phyloP scores from a whole-genome alignment of 64 coral and sea anemone species.

The Cladopsammia gracilis region DNA sequence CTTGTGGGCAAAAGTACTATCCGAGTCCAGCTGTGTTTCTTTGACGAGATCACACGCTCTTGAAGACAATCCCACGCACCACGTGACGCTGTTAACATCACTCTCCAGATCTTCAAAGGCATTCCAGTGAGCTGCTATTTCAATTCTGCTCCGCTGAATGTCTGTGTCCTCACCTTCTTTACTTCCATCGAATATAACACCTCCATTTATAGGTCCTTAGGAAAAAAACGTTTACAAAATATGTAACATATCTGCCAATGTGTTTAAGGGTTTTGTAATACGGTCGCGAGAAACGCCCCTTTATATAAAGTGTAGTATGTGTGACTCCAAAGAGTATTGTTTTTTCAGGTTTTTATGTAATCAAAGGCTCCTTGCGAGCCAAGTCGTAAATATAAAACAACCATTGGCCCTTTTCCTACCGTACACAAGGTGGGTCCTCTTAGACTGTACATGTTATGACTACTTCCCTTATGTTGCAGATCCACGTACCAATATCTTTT shows the following conservation, averaged over 20 bases:
- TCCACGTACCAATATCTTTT: no score
- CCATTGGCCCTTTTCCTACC: no score
- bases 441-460: no score
- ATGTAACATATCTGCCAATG: background rate
- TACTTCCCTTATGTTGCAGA: no score
- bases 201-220: conserved; percentile 53
- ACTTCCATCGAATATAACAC: conserved; percentile 62
- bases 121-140: conserved; percentile 83
- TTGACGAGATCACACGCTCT: conserved; percentile 63
- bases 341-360: no score
- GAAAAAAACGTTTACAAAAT: background rate
- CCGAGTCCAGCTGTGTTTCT: conserved; percentile 1
- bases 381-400: no score
- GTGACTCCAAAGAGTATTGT: no score
- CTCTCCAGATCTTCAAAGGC: conserved; percentile 86
- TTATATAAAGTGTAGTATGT: no score
- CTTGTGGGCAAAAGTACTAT: conserved; percentile 12
- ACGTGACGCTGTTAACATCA: conserved; percentile 84
- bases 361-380: no score
- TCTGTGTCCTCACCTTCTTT: conserved; percentile 72
- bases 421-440: no score
- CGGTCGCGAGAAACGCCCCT: no score
- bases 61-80: conserved; percentile 74
- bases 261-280: background rate
- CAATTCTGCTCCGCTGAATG: conserved; percentile 52